Evolutionary conservation across 2,113 vertebrate species (phyloP).

Genomic region (Halcyon malimbica): DNA sequence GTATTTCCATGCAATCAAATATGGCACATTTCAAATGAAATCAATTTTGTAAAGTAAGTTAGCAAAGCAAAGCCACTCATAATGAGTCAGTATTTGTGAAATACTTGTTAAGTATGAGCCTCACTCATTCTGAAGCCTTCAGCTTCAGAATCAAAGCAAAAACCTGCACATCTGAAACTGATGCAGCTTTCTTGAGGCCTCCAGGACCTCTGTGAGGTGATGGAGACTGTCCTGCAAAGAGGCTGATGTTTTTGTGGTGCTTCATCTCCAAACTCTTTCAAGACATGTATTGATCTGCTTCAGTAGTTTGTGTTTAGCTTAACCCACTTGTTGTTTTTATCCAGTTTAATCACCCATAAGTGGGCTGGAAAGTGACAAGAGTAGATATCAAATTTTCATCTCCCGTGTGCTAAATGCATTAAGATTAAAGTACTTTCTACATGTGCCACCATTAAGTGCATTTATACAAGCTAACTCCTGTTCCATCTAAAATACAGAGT

Average conservation of each 20-base stretch:
- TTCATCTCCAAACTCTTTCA: neutral
- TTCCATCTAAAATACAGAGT: neutral
- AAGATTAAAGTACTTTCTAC: constrained; percentile 49
- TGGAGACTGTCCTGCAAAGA: neutral
- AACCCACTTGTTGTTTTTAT: neutral
- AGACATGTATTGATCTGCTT: neutral
- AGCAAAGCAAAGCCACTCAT: neutral
- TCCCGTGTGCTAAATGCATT: constrained; percentile 23
- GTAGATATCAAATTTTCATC: neutral
- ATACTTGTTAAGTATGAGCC: neutral
- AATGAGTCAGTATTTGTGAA: neutral
- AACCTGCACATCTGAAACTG: neutral
- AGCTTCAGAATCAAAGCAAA: neutral
- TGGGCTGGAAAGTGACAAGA: neutral
- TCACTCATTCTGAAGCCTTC: neutral
- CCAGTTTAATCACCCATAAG: neutral
- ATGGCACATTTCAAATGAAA: neutral
- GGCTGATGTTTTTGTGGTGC: neutral
- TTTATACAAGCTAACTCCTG: neutral
- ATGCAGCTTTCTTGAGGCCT: neutral
- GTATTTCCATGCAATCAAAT: neutral
- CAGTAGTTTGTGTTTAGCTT: neutral
- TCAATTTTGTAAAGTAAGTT: neutral
- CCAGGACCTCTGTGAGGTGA: neutral
- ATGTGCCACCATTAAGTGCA: neutral